Conservation (phyloP, 2,888 invertebrate genomes). For the Drosophila multiciliata region DNA sequence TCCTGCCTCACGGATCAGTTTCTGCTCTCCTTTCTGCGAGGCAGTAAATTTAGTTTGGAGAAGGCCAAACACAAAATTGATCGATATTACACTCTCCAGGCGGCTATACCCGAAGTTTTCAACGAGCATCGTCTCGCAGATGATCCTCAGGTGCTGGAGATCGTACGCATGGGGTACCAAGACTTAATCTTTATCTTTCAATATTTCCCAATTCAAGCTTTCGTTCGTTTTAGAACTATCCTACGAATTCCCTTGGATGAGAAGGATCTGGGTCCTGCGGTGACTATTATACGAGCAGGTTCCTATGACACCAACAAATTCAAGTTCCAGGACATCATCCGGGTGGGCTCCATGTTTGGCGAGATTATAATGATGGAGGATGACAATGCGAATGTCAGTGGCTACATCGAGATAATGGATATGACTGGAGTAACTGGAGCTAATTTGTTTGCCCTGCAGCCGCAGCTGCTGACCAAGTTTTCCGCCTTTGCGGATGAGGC, state of each 20-base stretch:
- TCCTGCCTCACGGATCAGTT: constrained; percentile 85
- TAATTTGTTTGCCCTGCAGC: constrained; percentile 87
- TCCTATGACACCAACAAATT: constrained; percentile 85
- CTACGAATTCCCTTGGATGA: constrained; percentile 80
- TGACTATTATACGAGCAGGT: constrained; percentile 86
- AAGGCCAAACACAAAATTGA: constrained; percentile 87
- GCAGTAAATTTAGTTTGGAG: constrained; percentile 86
- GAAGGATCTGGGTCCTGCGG: constrained; percentile 85
- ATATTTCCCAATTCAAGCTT: neutral
- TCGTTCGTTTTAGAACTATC: constrained; percentile 48
- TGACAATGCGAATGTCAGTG: constrained; percentile 87
- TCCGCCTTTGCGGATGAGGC: constrained; percentile 87
- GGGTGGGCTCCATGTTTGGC: constrained; percentile 87
- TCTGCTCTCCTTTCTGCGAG: constrained; percentile 86
- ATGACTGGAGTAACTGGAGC: constrained; percentile 86
- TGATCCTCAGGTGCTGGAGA: constrained; percentile 77
- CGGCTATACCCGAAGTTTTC: constrained; percentile 87
- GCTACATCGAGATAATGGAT: constrained; percentile 87
- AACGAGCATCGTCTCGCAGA: constrained; percentile 79
- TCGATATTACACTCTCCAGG: constrained; percentile 87
- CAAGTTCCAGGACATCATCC: constrained; percentile 86
- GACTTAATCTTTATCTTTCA: neutral
- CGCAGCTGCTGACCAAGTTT: constrained; percentile 88
- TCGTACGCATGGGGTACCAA: constrained; percentile 77
- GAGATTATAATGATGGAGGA: constrained; percentile 88